Base-by-base conservation (phyloP, 2,797 vertebrate species). In the Melanogrammus aeglefinus region DNA sequence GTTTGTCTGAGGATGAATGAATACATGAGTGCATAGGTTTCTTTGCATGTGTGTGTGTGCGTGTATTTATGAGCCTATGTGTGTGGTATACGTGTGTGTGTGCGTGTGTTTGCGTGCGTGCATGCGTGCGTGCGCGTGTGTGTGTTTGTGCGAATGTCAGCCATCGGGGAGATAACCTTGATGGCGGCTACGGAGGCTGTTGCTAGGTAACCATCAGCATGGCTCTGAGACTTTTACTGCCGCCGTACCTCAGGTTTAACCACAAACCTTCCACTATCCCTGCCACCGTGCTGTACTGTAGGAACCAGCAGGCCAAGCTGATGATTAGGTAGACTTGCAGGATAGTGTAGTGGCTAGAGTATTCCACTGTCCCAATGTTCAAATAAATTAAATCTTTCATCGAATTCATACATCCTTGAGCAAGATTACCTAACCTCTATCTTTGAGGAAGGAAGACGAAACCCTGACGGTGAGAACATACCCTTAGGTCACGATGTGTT, bases 161-260 rank as follows among this genome's bases (percentile, higher is more conserved):
- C 78, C 82, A 77, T 74, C 74, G 21, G 78, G 82, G 82, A 90
- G 84, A 86, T 87, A 89, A 90, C 87, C 90, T 91, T 91, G 89
- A 85, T 81, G 81, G 75, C 10, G 78, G 86, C 74, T 81, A 87
- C 84, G 85, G 78, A 87, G 84, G 80, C 78, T 77, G 92, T 92
- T 91, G 90, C 90, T 91, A 91, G 87, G 91, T 85, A 89, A 93
- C 89, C 6, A 9, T 39, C n/a, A 27, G 35, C 76, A 77, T 24
- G 38, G 77, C n/a, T 2, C 76, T 76, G 75, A 41, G 81, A 35
- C 27, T 83, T 70, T 78, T 72, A 74, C 81, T 83, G 77, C 57
- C 6, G 57, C 57, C 57, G n/a, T 24, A 63, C 21, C 6, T 21
- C 57, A 63, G 57, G 21, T n/a, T 24, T 63, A 63, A 63, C 6